Base-by-base conservation (phyloP, 2,113 vertebrate genomes). In the Clinocottus analis region DNA sequence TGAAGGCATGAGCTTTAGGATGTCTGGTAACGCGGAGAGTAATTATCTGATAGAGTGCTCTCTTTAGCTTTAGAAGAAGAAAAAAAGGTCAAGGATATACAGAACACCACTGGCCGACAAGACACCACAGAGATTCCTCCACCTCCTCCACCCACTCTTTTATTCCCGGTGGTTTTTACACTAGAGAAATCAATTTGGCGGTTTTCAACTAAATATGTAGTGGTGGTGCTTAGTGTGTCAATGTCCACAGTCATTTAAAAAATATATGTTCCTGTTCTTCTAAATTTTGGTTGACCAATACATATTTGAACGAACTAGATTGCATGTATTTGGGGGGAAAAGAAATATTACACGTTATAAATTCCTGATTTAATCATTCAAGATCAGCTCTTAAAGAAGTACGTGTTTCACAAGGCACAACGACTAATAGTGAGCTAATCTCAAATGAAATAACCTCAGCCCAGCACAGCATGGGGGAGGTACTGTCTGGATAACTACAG, bases 11-110 rank as follows among this genome's bases (percentile, higher is more conserved):
- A 83, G 77, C 80, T 65, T 61, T 8, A 59, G 69, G 82, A 77
- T 72, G 85, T 62, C n/a, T 49, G 61, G 58, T 62, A 83, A 84
- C 83, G 68, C 80, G 61, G 16, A 0, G 16, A 83, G 72, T 70
- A 88, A 92, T 90, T 84, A 88, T 89, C 72, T 82, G 72, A 91
- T 79, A 53, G 73, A 83, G 29, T 72, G 12, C 35, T 80, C 71
- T 70, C 10, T 35, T 56, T 23, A 31, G 27, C 49, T 82, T 58
- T 11, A 27, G 45, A 45, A 33, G 41, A 29, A 63, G 51, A 45
- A 29, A 63, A 74, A 73, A 79, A 51, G 82, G 80, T 91, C 79
- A 89, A 82, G 69, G 75, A 79, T 79, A 72, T 62, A 37, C 29
- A 47, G 25, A 82, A 41, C 58, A 31, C 29, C 0, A 0, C 58